These are phyloP conservation scores for Phengaris alcon DNA, from an alignment of 2,888 invertebrate species.

Conservation along the genomic window DNA sequence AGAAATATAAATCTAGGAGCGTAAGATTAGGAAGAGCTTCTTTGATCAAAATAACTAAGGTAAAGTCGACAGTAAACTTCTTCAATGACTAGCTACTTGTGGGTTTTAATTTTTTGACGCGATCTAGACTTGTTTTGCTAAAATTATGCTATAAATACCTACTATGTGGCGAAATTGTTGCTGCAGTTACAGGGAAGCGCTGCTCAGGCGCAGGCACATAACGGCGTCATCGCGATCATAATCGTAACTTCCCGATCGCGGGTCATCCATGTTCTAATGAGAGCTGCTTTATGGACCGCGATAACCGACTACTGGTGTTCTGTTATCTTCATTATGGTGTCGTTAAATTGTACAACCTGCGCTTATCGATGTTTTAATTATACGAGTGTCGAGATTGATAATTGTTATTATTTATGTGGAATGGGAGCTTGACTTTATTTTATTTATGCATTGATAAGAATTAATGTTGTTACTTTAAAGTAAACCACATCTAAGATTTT, in stretches of 20 bases:
- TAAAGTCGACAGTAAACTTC: background rate
- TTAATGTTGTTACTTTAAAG: background rate
- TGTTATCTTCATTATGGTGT: slow-evolving; percentile 21
- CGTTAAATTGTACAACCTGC: slow-evolving; percentile 18
- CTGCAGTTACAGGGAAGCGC: background rate
- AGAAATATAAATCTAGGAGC: background rate
- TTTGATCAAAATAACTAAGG: background rate
- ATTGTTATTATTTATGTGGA: slow-evolving; percentile 10
- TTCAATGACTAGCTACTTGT: background rate
- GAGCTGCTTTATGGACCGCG: slow-evolving; percentile 4
- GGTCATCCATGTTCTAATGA: slow-evolving; percentile 22
- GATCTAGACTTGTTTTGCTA: background rate
- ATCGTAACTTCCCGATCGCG: slow-evolving; percentile 17
- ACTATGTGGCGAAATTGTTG: background rate
- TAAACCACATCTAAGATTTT: background rate
- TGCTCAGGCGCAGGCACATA: background rate
- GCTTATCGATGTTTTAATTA: slow-evolving; percentile 25
- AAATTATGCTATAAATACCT: background rate
- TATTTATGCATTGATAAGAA: background rate
- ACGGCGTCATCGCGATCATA: slow-evolving; percentile 4
- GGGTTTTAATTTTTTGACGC: background rate
- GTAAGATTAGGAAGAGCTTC: background rate
- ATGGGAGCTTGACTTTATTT: background rate
- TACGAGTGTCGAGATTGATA: slow-evolving; percentile 19
- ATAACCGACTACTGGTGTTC: slow-evolving; percentile 13